Evolutionary conservation across 2,113 vertebrate species (phyloP).

Genomic region (Tor tambroides): DNA sequence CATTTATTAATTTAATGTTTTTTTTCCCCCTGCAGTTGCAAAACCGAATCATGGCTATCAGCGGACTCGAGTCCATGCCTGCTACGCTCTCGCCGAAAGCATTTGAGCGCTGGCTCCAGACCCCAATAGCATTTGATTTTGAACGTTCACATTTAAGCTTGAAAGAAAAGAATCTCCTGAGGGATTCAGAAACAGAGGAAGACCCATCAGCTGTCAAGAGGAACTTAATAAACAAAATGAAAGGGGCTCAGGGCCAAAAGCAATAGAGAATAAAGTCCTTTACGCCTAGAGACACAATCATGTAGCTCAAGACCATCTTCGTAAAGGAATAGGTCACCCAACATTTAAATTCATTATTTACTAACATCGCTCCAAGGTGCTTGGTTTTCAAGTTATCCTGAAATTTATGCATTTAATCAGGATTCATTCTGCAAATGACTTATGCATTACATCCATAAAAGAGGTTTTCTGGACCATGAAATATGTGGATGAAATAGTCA

Average conservation of each 20-base stretch:
- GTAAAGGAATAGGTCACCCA: not conserved
- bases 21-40: not conserved
- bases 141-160: constrained; percentile 31
- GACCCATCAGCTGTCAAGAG: constrained; percentile 49
- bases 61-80: not conserved
- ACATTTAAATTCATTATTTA: not conserved
- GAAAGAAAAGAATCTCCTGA: constrained; percentile 38
- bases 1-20: constrained; percentile 12
- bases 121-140: constrained; percentile 45
- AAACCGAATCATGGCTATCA: constrained; percentile 43
- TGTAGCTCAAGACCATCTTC: not conserved
- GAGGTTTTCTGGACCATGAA: not conserved
- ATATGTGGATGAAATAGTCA: not conserved
- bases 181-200: constrained; percentile 33
- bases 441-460: not conserved
- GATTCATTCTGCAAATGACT: not conserved
- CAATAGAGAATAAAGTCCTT: constrained; percentile 40
- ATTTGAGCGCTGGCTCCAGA: constrained; percentile 22
- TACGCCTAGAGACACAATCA: not conserved
- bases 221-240: constrained; percentile 58
- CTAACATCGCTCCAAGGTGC: not conserved
- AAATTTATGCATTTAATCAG: not conserved
- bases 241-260: constrained; percentile 11
- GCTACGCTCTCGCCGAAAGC: not conserved
- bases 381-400: not conserved